Evolutionary conservation across 2,797 vertebrate species (phyloP).

Genomic region (Epinephelus coioides): DNA sequence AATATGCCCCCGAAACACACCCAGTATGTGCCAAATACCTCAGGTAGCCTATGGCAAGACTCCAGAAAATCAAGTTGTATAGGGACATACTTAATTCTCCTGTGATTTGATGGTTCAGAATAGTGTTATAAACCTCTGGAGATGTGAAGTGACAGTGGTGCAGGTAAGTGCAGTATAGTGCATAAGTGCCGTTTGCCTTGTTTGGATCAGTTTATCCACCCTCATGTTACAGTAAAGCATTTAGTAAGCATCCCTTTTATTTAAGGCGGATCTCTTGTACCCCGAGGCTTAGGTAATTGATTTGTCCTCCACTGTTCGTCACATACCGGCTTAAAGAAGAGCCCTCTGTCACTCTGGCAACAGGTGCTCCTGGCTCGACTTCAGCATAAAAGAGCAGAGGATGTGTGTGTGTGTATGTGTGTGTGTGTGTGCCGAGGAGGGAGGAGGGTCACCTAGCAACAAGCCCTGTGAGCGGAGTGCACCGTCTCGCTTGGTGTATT

Average conservation of each 20-base stretch:
- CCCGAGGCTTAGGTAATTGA: slow-evolving; percentile 32
- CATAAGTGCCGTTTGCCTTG: neutral
- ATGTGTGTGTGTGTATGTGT: slow-evolving; percentile 1
- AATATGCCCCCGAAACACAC: neutral
- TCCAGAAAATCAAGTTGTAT: neutral
- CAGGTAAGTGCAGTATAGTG: neutral
- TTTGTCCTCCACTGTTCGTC: slow-evolving; percentile 51
- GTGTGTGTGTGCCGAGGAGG: neutral
- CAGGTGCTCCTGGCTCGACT: slow-evolving; percentile 67
- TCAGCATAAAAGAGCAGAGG: slow-evolving; percentile 58
- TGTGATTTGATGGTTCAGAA: neutral
- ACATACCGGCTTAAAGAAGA: slow-evolving; percentile 56
- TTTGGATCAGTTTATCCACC: slow-evolving; percentile 19
- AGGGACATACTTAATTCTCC: neutral
- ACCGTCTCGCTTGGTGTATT: slow-evolving; percentile 41
- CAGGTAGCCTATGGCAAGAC: too few relatives aligned
- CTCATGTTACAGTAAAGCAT: slow-evolving; percentile 19
- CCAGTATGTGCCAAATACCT: neutral
- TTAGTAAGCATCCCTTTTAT: slow-evolving; percentile 17
- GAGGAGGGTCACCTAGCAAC: slow-evolving; percentile 77
- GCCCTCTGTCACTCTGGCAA: slow-evolving; percentile 70
- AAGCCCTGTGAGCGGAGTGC: slow-evolving; percentile 38
- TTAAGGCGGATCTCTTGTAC: slow-evolving; percentile 24
- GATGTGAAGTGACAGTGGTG: neutral
- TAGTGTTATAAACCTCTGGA: neutral